Evolutionary conservation across 2,797 vertebrate species (phyloP), one percentile per base, ranked within the genome.

Genomic region (Neopelma chrysocephalum): DNA sequence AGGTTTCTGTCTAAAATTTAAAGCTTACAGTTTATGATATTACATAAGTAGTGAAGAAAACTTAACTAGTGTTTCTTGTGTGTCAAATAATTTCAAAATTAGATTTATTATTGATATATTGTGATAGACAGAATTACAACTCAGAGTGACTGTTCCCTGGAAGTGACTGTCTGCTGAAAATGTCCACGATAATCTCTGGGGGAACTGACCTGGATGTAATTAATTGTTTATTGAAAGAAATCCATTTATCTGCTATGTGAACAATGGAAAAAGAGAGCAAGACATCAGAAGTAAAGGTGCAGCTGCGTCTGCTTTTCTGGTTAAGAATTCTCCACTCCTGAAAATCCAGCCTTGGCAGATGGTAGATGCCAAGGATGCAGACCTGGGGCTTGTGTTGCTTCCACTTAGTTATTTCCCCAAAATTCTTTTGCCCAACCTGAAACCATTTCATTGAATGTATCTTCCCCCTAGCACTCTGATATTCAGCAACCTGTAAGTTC

Each of bases 351-450:
- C 22, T 42, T 12, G 58, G 60, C 51, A 72, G 48, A 5, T 2
- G 13, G 32, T n/a, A 50, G 27, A 31, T 48, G 43, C 18, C 21
- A 47, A 3, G 54, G 40, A 2, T 56, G 45, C 64, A 79, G 79
- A 45, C 16, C 15, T 47, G 34, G 31, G 12, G 9, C 23, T 76
- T 1, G 0, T 40, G 2, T 38, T 19, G 6, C 54, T 11, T 43
- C 27, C 13, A 4, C 20, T 60, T 47, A 3, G 5, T 58, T 51
- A 7, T 9, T 60, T 87, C 11, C 32, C 18, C 32, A 25, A 32
- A 91, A 16, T 36, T 79, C n/a, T 90, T 72, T 68, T 89, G 13
- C 65, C 53, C 1, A 0, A 27, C 48, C 68, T 70, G 71, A 73
- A 93, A 56, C 71, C 0, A 27, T 84, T 71, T 75, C 12, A 45